A percentile compares a stretch with the other conserved stretches of the same genome.
phyloP scores from a whole-genome alignment of 2,888 invertebrate species.

The Lymantria dispar region DNA sequence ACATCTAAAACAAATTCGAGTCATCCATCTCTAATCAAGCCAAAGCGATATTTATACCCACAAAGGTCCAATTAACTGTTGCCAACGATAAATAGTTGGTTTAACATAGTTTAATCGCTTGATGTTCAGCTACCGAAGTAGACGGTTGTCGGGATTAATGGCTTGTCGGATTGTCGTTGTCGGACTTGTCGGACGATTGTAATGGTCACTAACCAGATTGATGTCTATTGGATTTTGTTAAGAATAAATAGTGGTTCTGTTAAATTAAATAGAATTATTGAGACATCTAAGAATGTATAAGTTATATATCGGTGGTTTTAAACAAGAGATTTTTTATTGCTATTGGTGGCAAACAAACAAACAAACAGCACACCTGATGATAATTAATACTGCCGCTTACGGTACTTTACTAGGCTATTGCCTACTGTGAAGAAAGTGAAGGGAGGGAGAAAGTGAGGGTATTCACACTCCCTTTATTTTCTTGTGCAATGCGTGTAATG shows the following conservation, averaged over 20 bases:
- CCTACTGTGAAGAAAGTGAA: no score
- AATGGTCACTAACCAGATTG: constrained; percentile 27
- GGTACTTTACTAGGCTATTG: no score
- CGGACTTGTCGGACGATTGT: constrained; percentile 8
- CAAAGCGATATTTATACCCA: constrained; percentile 19
- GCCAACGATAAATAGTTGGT: constrained; percentile 45
- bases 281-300: constrained; percentile 7
- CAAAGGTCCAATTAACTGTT: constrained; percentile 27
- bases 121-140: constrained; percentile 26
- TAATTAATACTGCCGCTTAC: no score
- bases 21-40: constrained; percentile 18
- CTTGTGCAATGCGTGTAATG: no score
- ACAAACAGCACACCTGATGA: no score
- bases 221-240: constrained; percentile 22
- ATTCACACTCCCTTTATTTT: no score
- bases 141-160: constrained; percentile 28
- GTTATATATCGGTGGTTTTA: not conserved
- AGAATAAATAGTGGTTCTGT: constrained; percentile 34
- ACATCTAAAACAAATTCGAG: constrained; percentile 1
- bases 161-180: constrained; percentile 10
- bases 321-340: no score
- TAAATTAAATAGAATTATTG: constrained; percentile 29
- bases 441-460: no score
- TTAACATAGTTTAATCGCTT: constrained; percentile 30
- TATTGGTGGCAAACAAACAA: no score